Evolutionary conservation across 2,888 invertebrate genomes (phyloP).

Genomic region (Cyclophora albipunctata): DNA sequence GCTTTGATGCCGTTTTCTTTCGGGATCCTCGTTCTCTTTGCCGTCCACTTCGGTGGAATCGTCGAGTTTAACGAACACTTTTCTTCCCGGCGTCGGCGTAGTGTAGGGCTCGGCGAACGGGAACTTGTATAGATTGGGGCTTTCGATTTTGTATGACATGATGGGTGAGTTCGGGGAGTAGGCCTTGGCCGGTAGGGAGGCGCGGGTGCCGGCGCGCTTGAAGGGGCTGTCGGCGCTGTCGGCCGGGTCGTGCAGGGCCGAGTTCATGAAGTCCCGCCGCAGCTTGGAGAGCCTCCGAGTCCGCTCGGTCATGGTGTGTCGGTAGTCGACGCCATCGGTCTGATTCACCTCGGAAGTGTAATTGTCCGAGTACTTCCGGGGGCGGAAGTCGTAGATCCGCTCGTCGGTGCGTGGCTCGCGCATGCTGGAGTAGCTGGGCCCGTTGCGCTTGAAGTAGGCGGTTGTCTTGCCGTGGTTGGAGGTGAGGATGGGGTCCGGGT

Average conservation of each 20-base stretch:
- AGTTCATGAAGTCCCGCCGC: conserved; percentile 60
- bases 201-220: conserved; percentile 49
- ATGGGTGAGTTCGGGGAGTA: conserved; percentile 28
- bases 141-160: conserved; percentile 60
- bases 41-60: conserved; percentile 35
- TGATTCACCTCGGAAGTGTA: conserved; percentile 62
- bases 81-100: conserved; percentile 61
- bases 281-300: conserved; percentile 61
- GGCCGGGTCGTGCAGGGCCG: conserved; percentile 62
- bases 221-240: conserved; percentile 46
- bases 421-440: conserved; percentile 64
- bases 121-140: conserved; percentile 66
- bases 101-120: conserved; percentile 68
- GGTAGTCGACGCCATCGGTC: conserved; percentile 63
- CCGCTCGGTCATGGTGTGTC: conserved; percentile 60
- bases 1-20: conserved; percentile 42
- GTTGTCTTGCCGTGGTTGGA: conserved; percentile 67
- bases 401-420: conserved; percentile 59
- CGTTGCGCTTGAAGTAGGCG: conserved; percentile 63
- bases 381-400: conserved; percentile 51
- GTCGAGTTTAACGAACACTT: conserved; percentile 50
- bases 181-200: conserved; percentile 55
- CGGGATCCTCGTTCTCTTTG: conserved; percentile 55
- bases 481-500: conserved; percentile 56
- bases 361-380: conserved; percentile 67